Conservation (phyloP, 2,888 invertebrate species). For the Branchellion lobata region DNA sequence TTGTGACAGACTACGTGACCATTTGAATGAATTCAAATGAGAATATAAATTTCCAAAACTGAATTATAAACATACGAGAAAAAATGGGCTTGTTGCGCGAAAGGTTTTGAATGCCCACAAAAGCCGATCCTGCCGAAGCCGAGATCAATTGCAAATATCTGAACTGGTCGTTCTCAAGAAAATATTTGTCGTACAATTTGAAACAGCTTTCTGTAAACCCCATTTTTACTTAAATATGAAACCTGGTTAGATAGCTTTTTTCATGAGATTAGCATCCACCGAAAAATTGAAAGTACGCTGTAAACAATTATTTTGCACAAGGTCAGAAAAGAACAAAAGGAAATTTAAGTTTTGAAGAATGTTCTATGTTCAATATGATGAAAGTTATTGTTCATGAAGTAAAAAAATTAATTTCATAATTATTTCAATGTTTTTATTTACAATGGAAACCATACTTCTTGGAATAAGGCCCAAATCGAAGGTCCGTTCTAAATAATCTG, state of each 20-base stretch:
- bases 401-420: no score
- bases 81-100: background rate
- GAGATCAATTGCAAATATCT: conserved; percentile 1
- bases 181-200: background rate
- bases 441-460: no score
- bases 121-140: background rate
- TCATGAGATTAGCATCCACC: no score
- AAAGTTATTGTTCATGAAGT: no score
- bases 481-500: no score
- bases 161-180: conserved; percentile 1
- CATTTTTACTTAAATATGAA: no score
- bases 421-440: no score
- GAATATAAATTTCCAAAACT: conserved; percentile 4
- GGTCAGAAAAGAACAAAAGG: background rate
- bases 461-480: no score
- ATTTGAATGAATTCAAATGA: background rate
- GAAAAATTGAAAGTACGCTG: no score
- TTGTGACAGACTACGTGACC: background rate
- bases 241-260: no score
- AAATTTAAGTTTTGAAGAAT: background rate
- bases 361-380: background rate
- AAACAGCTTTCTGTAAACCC: background rate
- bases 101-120: conserved; percentile 3
- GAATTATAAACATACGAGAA: conserved; percentile 15
- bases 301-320: background rate